These are phyloP conservation scores for Magallana ariakensis DNA, from an alignment of 1,140 invertebrate genomes.

Conservation along the genomic window DNA sequence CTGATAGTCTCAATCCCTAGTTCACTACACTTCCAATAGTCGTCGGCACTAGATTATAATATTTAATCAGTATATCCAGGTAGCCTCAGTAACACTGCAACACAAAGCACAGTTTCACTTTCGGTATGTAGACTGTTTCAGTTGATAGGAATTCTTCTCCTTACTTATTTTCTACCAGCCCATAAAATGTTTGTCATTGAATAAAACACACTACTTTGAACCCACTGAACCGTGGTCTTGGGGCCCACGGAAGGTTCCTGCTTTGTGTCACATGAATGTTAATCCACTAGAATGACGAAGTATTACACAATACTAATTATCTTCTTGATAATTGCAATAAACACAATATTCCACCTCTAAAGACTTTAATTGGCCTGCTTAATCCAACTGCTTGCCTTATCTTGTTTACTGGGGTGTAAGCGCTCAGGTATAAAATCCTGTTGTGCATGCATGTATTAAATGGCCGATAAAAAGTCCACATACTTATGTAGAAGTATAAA, in stretches of 20 bases:
- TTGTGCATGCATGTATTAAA: conserved; percentile 24
- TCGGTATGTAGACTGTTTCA: background rate
- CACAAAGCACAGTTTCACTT: background rate
- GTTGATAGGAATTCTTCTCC: background rate
- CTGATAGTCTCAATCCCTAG: background rate
- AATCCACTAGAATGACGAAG: background rate
- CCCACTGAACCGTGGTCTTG: background rate
- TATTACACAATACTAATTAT: background rate
- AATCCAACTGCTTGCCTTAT: conserved; percentile 6
- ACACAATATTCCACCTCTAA: background rate
- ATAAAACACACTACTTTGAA: background rate
- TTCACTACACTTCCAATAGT: background rate
- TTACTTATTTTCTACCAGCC: background rate
- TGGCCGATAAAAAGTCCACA: background rate
- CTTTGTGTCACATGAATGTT: background rate
- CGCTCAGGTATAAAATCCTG: conserved; percentile 11
- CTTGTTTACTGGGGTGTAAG: background rate
- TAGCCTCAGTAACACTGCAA: background rate
- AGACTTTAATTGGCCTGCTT: background rate
- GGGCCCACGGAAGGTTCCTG: background rate
- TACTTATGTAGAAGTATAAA: too few relatives aligned
- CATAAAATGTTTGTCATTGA: background rate
- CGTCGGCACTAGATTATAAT: background rate
- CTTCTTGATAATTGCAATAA: background rate
- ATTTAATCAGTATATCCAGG: background rate